phyloP scores from a whole-genome alignment of 2,888 invertebrate species.

The Sarcophaga rosellei region DNA sequence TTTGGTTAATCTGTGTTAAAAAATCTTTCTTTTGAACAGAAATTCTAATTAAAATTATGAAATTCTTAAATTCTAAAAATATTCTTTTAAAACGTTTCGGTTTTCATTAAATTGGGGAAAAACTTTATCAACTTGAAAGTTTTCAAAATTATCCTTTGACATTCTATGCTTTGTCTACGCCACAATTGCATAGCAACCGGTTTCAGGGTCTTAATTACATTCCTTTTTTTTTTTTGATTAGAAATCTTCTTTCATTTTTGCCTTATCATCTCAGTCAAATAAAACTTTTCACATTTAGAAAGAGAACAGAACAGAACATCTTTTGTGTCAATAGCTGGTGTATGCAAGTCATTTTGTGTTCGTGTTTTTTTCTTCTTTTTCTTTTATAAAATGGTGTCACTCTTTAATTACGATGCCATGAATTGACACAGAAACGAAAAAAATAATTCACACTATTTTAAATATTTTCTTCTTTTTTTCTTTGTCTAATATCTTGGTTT shows the following conservation, averaged over 20 bases:
- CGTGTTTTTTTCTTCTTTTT: neutral
- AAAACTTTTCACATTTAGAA: neutral
- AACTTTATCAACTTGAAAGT: neutral
- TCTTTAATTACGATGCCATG: neutral
- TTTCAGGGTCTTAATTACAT: slow-evolving; percentile 9
- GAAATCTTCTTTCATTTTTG: neutral
- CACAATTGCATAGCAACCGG: neutral
- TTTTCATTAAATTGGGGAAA: neutral
- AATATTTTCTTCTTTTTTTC: no score
- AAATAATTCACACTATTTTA: neutral
- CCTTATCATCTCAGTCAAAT: neutral
- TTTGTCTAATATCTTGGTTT: no score
- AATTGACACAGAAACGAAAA: neutral
- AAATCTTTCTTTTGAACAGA: no score
- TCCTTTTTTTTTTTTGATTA: neutral
- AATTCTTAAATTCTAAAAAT: no score
- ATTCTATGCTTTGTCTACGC: neutral
- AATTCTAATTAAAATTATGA: no score
- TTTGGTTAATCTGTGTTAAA: no score
- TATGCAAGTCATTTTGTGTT: slow-evolving; percentile 5
- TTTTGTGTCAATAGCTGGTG: neutral
- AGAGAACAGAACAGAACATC: neutral
- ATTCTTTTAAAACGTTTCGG: neutral
- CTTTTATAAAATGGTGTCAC: neutral
- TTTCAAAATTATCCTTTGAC: neutral